Base-by-base conservation (phyloP, 2,113 vertebrate species). In the Apodemus speciosus region DNA sequence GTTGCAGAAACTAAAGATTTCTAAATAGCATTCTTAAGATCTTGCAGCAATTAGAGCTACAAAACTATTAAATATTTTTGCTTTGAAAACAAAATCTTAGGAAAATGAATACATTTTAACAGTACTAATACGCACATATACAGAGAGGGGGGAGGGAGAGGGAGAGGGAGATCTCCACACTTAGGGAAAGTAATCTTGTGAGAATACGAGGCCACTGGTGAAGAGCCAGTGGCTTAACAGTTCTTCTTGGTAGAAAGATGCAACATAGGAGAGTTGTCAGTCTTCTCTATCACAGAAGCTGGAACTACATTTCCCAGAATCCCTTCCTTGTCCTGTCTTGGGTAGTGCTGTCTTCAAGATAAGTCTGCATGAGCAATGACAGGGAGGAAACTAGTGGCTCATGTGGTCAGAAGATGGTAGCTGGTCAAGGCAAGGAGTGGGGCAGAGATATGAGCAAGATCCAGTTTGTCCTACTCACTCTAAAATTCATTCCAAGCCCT, bases 71-170 rank as follows among this genome's bases (percentile, higher is more conserved):
- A 11, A 79, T 27, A 49, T 64, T 38, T 93, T 90, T 94, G 32
- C 21, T 91, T 88, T 88, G 69, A 20, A 92, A 94, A 73, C 32
- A 35, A 88, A 49, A 23, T 81, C 10, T 4, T 35, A 46, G 13
- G 53, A 76, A 80, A 91, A 89, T 85, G 62, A 85, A 80, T 49
- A n/a, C 6, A 92, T 25, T 75, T 93, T 60, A 93, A 73, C 2
- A 51, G 13, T 66, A 62, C 62, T 32, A 64, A 32, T 3, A 32
- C 10, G 30, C 10, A 32, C 62, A 32, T 27, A 32, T 30, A 32
- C 27, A 64, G 7, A 60, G 0, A 60, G 4, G 15, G 53, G 51
- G 13, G 51, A 53, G 51, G 2, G 13, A 53, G 51, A 53, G 11
- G 16, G 53, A 56, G 53, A 16, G 15, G 16, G 16, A 56, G 16